These are phyloP conservation scores for Chiridota heheva DNA, from an alignment of 35 echinoderm and acorn worm species.

Conservation along the genomic window DNA sequence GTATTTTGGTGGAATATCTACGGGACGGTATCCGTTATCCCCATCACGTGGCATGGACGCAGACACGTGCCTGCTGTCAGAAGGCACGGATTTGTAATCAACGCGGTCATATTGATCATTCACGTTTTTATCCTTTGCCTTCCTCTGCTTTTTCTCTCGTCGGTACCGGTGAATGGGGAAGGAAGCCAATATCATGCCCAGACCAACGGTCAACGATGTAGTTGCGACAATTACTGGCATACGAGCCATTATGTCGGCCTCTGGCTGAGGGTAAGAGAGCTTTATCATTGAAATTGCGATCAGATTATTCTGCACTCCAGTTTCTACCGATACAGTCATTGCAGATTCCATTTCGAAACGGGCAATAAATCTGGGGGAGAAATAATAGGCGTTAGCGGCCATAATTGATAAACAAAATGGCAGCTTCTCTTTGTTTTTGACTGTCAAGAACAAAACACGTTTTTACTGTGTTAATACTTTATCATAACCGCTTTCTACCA, in stretches of 20 bases:
- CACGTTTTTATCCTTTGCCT: slow-evolving; percentile 45
- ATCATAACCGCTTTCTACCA: too few species aligned
- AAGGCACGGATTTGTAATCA: slow-evolving; percentile 6
- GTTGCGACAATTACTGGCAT: slow-evolving; percentile 86
- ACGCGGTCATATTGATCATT: slow-evolving; percentile 46
- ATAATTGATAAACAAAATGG: not conserved
- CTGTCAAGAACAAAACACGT: not conserved
- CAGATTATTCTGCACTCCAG: slow-evolving; percentile 97
- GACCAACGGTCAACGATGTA: slow-evolving; percentile 66
- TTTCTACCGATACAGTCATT: slow-evolving; percentile 77
- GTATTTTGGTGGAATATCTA: too few species aligned
- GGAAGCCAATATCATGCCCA: slow-evolving; percentile 70
- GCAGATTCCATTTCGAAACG: slow-evolving; percentile 61
- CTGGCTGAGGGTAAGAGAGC: slow-evolving; percentile 90
- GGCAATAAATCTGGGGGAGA: slow-evolving; percentile 62
- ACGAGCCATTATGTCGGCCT: slow-evolving; percentile 89
- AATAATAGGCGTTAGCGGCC: not conserved
- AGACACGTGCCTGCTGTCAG: too few species aligned
- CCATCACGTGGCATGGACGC: too few species aligned
- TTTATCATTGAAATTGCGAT: slow-evolving; percentile 90
- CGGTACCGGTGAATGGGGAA: slow-evolving; percentile 68
- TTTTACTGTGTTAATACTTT: too few species aligned
- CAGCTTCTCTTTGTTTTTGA: not conserved
- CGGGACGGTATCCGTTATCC: too few species aligned
- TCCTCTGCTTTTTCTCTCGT: slow-evolving; percentile 56